Evolutionary conservation across 2,113 vertebrate genomes (phyloP).

Genomic region (Muscicapa adusta): DNA sequence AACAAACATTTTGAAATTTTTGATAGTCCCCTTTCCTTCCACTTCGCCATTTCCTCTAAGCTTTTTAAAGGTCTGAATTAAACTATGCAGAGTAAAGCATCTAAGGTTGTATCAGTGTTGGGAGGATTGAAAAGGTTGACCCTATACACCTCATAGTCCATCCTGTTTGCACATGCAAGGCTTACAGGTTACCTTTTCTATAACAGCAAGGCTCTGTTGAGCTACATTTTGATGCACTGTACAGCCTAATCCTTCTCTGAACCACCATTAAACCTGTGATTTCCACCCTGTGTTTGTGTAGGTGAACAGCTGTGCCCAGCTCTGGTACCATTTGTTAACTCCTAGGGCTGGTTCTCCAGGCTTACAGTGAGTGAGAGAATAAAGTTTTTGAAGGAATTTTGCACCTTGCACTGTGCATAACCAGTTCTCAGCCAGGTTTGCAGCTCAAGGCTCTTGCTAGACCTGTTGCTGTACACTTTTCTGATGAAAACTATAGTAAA

Average conservation of each 20-base stretch:
- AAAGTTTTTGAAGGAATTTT: neutral
- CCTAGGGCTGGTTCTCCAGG: neutral
- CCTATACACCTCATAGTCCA: neutral
- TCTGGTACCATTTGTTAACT: neutral
- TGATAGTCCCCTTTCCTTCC: neutral
- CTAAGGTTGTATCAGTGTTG: neutral
- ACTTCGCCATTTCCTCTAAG: neutral
- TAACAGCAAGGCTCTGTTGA: neutral
- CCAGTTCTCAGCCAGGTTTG: neutral
- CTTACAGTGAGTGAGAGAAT: neutral
- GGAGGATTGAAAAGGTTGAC: neutral
- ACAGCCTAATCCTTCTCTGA: neutral
- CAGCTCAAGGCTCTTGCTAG: neutral
- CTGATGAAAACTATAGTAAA: neutral
- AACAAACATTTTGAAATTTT: neutral
- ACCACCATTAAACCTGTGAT: neutral
- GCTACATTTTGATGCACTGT: neutral
- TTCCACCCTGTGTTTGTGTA: neutral
- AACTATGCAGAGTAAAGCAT: neutral
- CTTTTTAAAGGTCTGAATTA: neutral
- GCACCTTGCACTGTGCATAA: fast-evolving
- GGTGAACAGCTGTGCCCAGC: neutral
- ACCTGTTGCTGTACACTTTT: neutral
- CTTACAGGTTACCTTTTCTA: neutral
- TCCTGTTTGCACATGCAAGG: neutral